A percentile compares a stretch with the other conserved stretches of the same genome.
Evolutionary conservation across 2,888 invertebrate species (phyloP).

Genomic region (Cremastinae sp.): DNA sequence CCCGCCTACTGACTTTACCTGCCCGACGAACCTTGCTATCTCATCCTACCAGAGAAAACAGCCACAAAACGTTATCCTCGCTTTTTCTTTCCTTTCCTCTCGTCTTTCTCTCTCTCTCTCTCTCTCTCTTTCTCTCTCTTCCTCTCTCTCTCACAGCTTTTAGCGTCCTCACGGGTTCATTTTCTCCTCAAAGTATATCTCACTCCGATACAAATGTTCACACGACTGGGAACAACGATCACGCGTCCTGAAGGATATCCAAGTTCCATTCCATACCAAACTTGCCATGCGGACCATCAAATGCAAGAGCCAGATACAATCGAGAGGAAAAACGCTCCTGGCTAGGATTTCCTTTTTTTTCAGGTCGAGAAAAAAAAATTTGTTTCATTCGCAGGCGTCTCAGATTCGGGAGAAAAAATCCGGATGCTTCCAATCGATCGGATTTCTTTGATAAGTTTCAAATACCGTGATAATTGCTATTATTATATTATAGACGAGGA

Average conservation of each 20-base stretch:
- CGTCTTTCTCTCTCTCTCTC: slow-evolving; percentile 17
- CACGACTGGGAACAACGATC: slow-evolving; percentile 50
- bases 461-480: too few relatives aligned
- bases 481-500: too few relatives aligned
- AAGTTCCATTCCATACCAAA: slow-evolving; percentile 40
- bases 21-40: slow-evolving; percentile 70
- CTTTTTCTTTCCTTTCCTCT: slow-evolving; percentile 37
- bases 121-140: slow-evolving; percentile 22
- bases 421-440: too few relatives aligned
- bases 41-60: slow-evolving; percentile 55
- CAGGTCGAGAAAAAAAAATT: background rate
- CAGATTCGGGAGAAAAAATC: background rate
- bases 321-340: background rate
- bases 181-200: slow-evolving; percentile 15
- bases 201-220: slow-evolving; percentile 22
- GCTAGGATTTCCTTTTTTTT: background rate
- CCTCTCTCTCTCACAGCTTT: slow-evolving; percentile 21
- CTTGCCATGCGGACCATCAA: slow-evolving; percentile 22
- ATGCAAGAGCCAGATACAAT: background rate
- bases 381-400: too few relatives aligned
- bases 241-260: slow-evolving; percentile 44
- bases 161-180: slow-evolving; percentile 7
- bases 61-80: slow-evolving; percentile 32
- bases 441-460: too few relatives aligned
- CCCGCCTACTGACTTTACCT: slow-evolving; percentile 80